Evolutionary conservation across 2,113 vertebrate species (phyloP), one percentile per base, ranked within the genome.

Genomic region (Pagrus major): DNA sequence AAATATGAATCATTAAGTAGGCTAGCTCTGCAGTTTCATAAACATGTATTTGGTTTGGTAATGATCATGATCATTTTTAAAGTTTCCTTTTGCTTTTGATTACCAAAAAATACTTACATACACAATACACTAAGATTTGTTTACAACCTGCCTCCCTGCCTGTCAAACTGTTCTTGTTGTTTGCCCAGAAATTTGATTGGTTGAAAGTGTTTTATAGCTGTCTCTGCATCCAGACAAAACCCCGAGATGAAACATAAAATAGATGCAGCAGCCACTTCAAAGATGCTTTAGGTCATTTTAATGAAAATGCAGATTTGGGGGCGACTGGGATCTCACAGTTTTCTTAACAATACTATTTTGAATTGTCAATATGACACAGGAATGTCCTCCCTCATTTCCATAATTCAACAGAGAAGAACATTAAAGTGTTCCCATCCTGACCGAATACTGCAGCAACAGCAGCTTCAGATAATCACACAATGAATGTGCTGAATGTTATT

Each of bases 401-500:
- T 72, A 83, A 86, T 69, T 51, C 55, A 35, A 31, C 33, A 20
- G 65, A 85, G 64, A 64, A 41, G 56, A 31, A 74, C 59, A 71
- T 67, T 46, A 7, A 41, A 67, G 5, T 71, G 39, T 77, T 63
- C 42, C 23, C 52, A 72, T 72, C 55, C 29, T 49, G 31, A 31
- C 71, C 47, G 60, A 54, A 66, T 33, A 47, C 25, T 71, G 39
- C 1, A 29, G 71, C 46, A 49, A 47, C 4, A 52, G 49, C 71
- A 71, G 66, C 74, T 51, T 74, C 52, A 65, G 23, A 51, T 86
- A 61, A 68, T 68, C 61, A 55, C 80, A 78, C 52, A 6, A n/a
- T 44, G 23, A 59, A 55, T 25, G 71, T 49, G 41, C 25, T 67
- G 64, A 76, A 42, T n/a, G 21, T 27, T 39, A 27, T 59, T 61